Base-by-base conservation (phyloP, 2,888 invertebrate species). In the Empis livida region DNA sequence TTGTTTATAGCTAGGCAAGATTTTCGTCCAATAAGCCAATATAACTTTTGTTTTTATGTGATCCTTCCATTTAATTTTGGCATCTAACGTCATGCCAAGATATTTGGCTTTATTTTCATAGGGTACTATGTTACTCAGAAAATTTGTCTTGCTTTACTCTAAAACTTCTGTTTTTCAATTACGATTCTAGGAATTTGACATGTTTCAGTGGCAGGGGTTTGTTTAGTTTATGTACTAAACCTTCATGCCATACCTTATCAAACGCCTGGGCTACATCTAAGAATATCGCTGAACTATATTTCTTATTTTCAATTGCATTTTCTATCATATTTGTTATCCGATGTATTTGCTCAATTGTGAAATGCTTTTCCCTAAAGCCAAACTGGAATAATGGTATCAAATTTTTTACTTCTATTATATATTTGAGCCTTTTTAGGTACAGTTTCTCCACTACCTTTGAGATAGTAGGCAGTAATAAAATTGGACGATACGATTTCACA, bases 371-470 rank as follows among this genome's bases (percentile, higher is more conserved):
- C 20, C 20, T 20, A 20, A 20, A 20, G 3, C 20, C 20, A 20
- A 20, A 20, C 5, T 20, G 20, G 5, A 20, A 20, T 5, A 5
- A 4, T 13, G 32, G 9, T 13, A 32, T 32, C 4, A 32, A 15
- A 9, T 15, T n/a, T 38, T 15, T 38, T 38, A 13, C 38, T 8
- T 14, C 13, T 11, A 38, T 48, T 20, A 51, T 35, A 30, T 14
- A 4, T 13, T 50, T 51, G 5, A 57, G 40, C 47, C 50, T 50
- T 35, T 41, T 44, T 4, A 54, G 47, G 2, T 58, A 10, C 31
- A 58, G 15, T 53, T 55, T 59, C 48, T 59, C 57, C 16, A 56
- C 53, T 23, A 58, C 2, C 43, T 57, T 59, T 2, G 52, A 56
- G 3, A 59, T 38, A 8, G 53, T 47, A 40, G 57, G 50, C 9